Evolutionary conservation across 2,888 invertebrate species (phyloP).

Genomic region (Cryptocephalus moraei): DNA sequence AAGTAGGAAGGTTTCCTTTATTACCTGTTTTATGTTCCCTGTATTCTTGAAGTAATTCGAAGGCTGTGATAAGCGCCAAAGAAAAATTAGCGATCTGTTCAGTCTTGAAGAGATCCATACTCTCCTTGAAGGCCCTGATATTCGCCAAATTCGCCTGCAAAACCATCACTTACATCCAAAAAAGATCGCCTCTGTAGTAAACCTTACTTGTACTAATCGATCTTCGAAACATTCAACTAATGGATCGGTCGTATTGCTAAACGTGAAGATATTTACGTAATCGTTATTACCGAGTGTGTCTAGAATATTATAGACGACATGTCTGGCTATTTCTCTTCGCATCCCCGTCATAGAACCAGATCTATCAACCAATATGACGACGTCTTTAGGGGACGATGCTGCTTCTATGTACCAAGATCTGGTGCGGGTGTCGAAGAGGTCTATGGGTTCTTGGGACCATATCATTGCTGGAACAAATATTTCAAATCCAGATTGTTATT

Average conservation of each 20-base stretch:
- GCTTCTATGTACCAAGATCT: conserved; percentile 97
- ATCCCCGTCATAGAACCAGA: conserved; percentile 59
- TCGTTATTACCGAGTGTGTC: conserved; percentile 97
- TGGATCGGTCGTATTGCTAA: conserved; percentile 70
- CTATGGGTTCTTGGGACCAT: conserved; percentile 73
- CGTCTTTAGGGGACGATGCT: conserved; percentile 93
- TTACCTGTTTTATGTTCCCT: conserved; percentile 27
- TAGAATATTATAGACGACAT: conserved; percentile 78
- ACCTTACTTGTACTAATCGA: conserved; percentile 74
- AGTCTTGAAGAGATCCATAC: conserved; percentile 67
- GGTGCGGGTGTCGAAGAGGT: conserved; percentile 91
- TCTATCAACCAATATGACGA: conserved; percentile 57
- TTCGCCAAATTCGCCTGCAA: conserved; percentile 74
- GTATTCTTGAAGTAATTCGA: conserved; percentile 59
- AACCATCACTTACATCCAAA: not conserved
- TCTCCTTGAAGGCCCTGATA: conserved; percentile 70
- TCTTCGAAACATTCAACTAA: conserved; percentile 85
- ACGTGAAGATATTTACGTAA: conserved; percentile 93
- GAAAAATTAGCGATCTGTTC: conserved; percentile 91
- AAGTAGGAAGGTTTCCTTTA: not conserved
- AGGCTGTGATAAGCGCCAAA: conserved; percentile 78
- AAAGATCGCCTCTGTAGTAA: not conserved
- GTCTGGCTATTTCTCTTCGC: conserved; percentile 80
- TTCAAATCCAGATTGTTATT: no score
- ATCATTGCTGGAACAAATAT: conserved; percentile 48